Evolutionary conservation across 2,113 vertebrate species (phyloP), one percentile per base, ranked within the genome.

Genomic region (Hippocampus barbouri): DNA sequence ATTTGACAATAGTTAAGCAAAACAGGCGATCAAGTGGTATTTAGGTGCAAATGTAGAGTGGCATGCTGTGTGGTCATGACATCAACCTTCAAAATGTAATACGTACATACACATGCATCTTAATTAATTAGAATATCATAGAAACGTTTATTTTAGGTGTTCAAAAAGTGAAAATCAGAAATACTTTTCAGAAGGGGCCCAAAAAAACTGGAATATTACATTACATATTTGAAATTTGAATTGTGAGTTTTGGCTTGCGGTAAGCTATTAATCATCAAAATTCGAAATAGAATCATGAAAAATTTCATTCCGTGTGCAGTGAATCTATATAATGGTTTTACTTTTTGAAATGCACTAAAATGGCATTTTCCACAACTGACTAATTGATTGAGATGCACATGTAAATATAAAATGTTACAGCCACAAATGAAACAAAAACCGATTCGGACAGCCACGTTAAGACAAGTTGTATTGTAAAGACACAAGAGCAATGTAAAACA

Each of bases 351-450:
- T 30, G 25, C 5, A 60, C 25, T 30, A 60, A 60, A 60, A 30
- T 34, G 12, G 27, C 2, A 34, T 15, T 16, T 61, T 34, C 59
- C 59, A 61, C 23, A 59, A 14, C 15, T 10, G 14, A 27, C 4
- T 18, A 34, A 61, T 61, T 61, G 12, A 60, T 16, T 30, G 23
- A 60, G 14, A 30, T 34, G 15, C 27, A 61, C 27, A 18, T 61
- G 25, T 7, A 80, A 8, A 23, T 54, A 23, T 54, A n/a, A 54
- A 54, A 54, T 41, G 57, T 75, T 69, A 79, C 68, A 79, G 68
- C 62, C 62, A 61, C 49, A 54, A 14, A 57, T 56, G 71, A 72
- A 18, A 47, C 63, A 34, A 82, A 85, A 66, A 85, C 83, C 81
- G 85, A 88, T 82, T 85, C 5, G 40, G 40, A 64, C 66, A 41